A percentile compares a stretch with the other conserved stretches of the same genome.
Evolutionary conservation across 2,113 vertebrate species (phyloP).

Genomic region (Hippocampus mohnikei): DNA sequence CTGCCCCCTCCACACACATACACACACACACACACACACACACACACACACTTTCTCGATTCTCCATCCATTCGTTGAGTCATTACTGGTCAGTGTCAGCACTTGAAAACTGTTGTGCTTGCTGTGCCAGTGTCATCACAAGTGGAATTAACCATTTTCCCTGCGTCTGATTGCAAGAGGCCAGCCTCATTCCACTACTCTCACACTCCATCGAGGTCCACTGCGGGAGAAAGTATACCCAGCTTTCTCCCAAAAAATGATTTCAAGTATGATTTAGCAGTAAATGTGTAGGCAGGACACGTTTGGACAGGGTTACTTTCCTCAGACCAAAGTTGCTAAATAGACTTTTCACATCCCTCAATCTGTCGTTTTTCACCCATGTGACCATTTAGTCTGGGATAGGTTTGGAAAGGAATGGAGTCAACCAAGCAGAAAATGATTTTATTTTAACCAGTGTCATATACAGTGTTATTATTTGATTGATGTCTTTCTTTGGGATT

Average conservation of each 20-base stretch:
- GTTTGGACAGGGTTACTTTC: background rate
- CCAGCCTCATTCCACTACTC: constrained; percentile 57
- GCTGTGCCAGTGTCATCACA: constrained; percentile 79
- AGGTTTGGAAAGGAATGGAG: background rate
- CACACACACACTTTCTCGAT: constrained; percentile 47
- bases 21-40: constrained; percentile 1
- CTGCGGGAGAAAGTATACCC: constrained; percentile 51
- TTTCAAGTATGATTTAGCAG: constrained; percentile 42
- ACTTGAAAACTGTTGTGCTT: constrained; percentile 84
- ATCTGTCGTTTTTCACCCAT: background rate
- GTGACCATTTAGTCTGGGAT: background rate
- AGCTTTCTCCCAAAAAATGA: constrained; percentile 56
- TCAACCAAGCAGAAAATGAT: background rate
- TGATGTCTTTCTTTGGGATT: background rate
- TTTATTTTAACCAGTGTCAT: background rate
- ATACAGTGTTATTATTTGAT: background rate
- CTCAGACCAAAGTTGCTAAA: background rate
- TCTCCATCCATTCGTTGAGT: constrained; percentile 80
- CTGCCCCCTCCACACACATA: constrained; percentile 6
- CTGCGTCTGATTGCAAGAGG: constrained; percentile 68
- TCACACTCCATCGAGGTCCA: constrained; percentile 61
- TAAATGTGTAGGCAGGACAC: background rate
- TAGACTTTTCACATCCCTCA: background rate
- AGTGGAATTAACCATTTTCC: constrained; percentile 80
- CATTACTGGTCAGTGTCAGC: constrained; percentile 84